Percentiles rank a stretch among this genome's conserved stretches.
Evolutionary conservation across 2,113 vertebrate genomes (phyloP).

Genomic region (Dolichallabes microphthalmus): DNA sequence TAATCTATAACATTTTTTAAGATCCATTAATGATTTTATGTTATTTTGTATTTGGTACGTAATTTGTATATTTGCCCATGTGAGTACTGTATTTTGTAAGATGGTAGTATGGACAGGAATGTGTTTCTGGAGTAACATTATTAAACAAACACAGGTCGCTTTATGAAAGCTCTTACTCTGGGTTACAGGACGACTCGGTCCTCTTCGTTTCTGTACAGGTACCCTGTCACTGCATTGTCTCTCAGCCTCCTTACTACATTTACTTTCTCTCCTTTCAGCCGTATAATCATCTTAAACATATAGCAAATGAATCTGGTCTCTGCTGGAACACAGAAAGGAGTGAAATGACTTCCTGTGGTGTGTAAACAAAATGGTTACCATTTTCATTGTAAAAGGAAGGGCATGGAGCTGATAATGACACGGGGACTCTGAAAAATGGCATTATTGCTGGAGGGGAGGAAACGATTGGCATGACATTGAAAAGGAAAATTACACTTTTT

Average conservation of each 20-base stretch:
- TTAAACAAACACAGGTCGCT: not conserved
- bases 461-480: conserved; percentile 18
- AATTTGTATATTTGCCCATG: not conserved
- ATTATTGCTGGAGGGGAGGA: conserved; percentile 7
- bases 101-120: not conserved
- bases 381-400: not conserved
- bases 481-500: conserved; percentile 29
- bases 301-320: not conserved
- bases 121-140: not conserved
- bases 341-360: not conserved
- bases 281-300: not conserved
- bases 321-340: not conserved
- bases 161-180: not conserved
- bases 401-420: conserved; percentile 29
- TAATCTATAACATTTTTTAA: not conserved
- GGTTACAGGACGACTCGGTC: not conserved
- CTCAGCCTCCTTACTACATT: not conserved
- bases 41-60: not conserved
- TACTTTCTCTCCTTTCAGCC: not conserved
- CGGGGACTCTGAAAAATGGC: conserved; percentile 3
- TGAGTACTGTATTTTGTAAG: not conserved
- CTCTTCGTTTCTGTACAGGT: not conserved
- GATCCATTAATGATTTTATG: not conserved
- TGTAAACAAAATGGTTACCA: not conserved
- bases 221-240: not conserved